Evolutionary conservation across 2,113 vertebrate species (phyloP).

Genomic region (Illadopsis cleaveri): DNA sequence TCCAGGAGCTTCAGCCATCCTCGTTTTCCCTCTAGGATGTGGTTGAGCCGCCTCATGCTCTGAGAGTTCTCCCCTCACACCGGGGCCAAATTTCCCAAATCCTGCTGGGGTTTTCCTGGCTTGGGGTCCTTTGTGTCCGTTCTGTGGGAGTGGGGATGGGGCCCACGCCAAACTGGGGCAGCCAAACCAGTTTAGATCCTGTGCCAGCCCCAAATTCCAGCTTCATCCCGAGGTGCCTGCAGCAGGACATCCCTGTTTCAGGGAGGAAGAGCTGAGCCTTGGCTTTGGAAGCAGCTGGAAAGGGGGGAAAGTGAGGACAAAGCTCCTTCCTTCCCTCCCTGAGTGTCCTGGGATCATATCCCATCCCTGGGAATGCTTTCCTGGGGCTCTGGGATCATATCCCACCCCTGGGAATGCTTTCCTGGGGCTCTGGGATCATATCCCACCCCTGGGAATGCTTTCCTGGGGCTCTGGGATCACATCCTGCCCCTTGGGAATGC

Average conservation of each 20-base stretch:
- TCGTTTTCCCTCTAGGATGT: fast-evolving
- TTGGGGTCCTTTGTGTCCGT: not conserved
- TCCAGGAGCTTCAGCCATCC: fast-evolving
- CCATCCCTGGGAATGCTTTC: not conserved
- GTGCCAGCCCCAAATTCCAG: not conserved
- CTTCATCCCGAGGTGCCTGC: fast-evolving
- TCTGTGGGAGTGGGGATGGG: not conserved
- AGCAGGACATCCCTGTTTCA: fast-evolving
- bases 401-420: too few relatives aligned
- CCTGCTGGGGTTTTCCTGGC: not conserved
- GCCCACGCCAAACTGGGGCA: not conserved
- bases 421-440: too few relatives aligned
- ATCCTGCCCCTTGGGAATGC: too few relatives aligned
- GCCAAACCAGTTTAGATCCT: not conserved
- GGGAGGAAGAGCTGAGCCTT: not conserved
- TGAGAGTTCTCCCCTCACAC: not conserved
- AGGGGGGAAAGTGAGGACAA: fast-evolving
- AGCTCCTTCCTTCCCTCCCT: not conserved
- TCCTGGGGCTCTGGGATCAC: too few relatives aligned
- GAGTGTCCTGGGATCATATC: fast-evolving
- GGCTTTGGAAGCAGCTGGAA: not conserved
- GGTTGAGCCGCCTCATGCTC: not conserved
- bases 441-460: too few relatives aligned
- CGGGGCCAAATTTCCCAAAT: fast-evolving
- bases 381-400: too few relatives aligned